Conservation (phyloP, 2,797 vertebrate species). For the Morelia viridis region DNA sequence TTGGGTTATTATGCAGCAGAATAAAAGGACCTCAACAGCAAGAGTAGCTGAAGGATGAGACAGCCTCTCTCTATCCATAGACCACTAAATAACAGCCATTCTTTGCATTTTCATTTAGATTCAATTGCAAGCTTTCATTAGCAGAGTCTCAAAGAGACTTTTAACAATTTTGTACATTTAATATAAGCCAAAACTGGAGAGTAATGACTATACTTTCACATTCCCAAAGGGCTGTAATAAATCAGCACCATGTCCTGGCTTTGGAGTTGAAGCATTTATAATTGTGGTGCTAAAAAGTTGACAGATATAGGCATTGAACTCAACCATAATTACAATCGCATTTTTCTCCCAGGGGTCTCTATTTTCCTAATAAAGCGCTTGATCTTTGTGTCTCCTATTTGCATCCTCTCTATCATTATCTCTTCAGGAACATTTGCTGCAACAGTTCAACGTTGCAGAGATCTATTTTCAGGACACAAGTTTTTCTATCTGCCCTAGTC, state of each 20-base stretch:
- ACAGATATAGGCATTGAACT: conserved; percentile 45
- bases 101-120: neutral
- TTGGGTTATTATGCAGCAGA: neutral
- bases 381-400: conserved; percentile 32
- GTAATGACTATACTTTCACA: neutral
- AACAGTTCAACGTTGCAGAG: neutral
- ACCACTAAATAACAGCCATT: neutral
- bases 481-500: neutral
- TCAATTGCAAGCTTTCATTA: neutral
- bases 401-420: neutral
- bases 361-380: conserved; percentile 34
- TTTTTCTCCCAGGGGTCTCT: conserved; percentile 46
- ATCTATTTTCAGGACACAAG: neutral
- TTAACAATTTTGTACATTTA: conserved; percentile 1
- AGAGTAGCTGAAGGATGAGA: neutral
- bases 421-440: neutral
- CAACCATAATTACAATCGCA: conserved; percentile 36
- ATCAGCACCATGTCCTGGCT: neutral
- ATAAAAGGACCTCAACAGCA: neutral
- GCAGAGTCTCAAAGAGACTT: neutral
- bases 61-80: neutral
- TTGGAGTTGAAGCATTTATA: conserved; percentile 25
- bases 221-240: neutral
- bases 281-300: neutral
- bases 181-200: neutral